Evolutionary conservation across 2,113 vertebrate species (phyloP).

Genomic region (Marmota flaviventris): DNA sequence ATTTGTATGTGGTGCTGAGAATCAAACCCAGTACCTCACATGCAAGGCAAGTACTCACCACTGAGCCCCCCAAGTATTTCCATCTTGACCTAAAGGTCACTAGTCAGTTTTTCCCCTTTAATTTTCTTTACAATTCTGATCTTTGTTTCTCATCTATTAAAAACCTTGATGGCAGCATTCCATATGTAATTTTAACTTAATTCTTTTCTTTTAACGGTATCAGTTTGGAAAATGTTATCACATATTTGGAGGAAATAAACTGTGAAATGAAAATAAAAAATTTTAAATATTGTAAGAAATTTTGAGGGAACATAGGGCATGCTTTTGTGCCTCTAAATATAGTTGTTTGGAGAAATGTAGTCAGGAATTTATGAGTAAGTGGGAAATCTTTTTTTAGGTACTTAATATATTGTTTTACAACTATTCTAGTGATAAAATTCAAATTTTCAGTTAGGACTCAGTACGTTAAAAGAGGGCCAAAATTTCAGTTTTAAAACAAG

Average conservation of each 20-base stretch:
- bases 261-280: slow-evolving; percentile 21
- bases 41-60: too few relatives aligned
- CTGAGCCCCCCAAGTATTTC: too few relatives aligned
- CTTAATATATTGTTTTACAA: neutral
- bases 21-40: too few relatives aligned
- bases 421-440: slow-evolving; percentile 21
- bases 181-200: slow-evolving; percentile 30
- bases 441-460: slow-evolving; percentile 19
- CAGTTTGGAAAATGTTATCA: slow-evolving; percentile 29
- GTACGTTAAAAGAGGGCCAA: neutral
- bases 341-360: neutral
- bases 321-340: slow-evolving; percentile 9
- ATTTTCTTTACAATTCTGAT: neutral
- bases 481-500: slow-evolving; percentile 45
- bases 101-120: neutral
- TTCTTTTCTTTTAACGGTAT: slow-evolving; percentile 2
- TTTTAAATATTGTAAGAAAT: slow-evolving; percentile 26
- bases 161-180: neutral
- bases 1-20: too few relatives aligned
- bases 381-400: neutral
- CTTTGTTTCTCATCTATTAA: slow-evolving; percentile 9
- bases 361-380: neutral
- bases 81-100: neutral
- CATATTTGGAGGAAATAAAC: slow-evolving; percentile 12
- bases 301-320: neutral